Evolutionary conservation across 2,113 vertebrate species (phyloP), one percentile per base, ranked within the genome.

Genomic region (Craseonycteris thonglongyai): DNA sequence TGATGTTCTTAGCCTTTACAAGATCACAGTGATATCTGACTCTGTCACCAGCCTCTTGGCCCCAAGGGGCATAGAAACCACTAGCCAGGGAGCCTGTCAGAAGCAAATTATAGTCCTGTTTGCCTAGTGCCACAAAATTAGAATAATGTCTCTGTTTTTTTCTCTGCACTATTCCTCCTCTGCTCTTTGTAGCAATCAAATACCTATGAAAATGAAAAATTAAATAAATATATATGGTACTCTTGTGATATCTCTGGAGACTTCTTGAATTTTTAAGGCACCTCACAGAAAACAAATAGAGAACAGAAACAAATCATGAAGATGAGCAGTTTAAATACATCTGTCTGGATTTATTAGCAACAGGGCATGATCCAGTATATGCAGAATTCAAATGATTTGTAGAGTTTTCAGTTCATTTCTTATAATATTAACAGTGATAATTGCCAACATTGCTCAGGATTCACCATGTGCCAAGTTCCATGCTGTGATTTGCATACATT

Each of bases 281-380:
- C 3, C 90, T 93, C 66, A n/a, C 61, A 78, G 47, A 86, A 85
- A 89, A 87, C 56, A 88, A 91, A 72, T 11, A 85, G 24, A 93
- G 38, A 89, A 89, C 4, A 78, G 68, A 35, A 54, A 68, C n/a
- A 81, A 58, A 85, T 30, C 9, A 1, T 13, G 13, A 38, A 90
- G 59, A 78, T 13, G 56, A 76, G 35, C 19, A 59, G 14, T 80
- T 93, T 75, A 96, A 90, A 75, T 75, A 38, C 19, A 69, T 78
- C 47, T 65, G 21, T 71, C 51, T 95, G 68, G 49, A 78, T 78
- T 76, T 82, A 89, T 56, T 35, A 88, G 54, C 45, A 84, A 47
- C 15, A 72, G 22, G 18, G 33, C 35, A 47, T 16, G 49, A 81
- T 66, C 47, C 26, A 72, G 45, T 30, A 45, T 3, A 49, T 11